Evolutionary conservation across 2,888 invertebrate species (phyloP).

Genomic region (Drosophila rubida): DNA sequence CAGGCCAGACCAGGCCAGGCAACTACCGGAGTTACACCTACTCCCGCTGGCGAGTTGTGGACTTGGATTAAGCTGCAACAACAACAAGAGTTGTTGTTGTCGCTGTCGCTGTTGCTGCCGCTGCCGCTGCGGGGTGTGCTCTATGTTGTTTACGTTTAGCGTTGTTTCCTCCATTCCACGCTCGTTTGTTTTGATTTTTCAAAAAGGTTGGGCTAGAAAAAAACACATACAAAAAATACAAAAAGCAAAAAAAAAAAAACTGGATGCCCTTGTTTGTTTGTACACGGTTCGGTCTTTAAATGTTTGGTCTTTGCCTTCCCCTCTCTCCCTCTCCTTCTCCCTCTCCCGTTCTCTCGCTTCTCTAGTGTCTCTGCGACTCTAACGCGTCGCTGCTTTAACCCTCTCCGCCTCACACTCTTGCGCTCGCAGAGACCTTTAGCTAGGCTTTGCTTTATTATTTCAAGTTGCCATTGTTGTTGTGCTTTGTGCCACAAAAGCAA

Average conservation of each 20-base stretch:
- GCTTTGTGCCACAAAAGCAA: constrained; percentile 48
- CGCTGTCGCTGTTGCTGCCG: constrained; percentile 16
- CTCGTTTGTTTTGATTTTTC: constrained; percentile 77
- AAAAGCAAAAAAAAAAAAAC: constrained; percentile 51
- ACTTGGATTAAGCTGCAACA: constrained; percentile 39
- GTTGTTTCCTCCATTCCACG: constrained; percentile 70
- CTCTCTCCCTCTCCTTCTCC: constrained; percentile 10
- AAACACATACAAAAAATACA: constrained; percentile 22
- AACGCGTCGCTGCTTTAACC: constrained; percentile 8
- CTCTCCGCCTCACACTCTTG: constrained; percentile 1
- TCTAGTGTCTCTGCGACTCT: background rate
- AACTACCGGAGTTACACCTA: constrained; percentile 74
- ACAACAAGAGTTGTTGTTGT: background rate
- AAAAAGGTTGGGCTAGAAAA: constrained; percentile 64
- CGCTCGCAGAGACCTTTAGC: constrained; percentile 33
- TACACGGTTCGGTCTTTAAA: constrained; percentile 65
- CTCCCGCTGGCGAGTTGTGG: constrained; percentile 58
- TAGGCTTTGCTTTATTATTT: constrained; percentile 57
- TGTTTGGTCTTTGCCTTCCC: constrained; percentile 64
- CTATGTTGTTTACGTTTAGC: constrained; percentile 76
- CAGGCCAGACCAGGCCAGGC: constrained; percentile 19
- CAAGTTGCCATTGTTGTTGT: constrained; percentile 53
- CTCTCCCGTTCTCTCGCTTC: constrained; percentile 6
- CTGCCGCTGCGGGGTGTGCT: constrained; percentile 47
- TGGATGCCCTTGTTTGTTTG: constrained; percentile 75